These are phyloP conservation scores for Sesamia inferens DNA, from an alignment of 2,888 invertebrate species.

Conservation along the genomic window DNA sequence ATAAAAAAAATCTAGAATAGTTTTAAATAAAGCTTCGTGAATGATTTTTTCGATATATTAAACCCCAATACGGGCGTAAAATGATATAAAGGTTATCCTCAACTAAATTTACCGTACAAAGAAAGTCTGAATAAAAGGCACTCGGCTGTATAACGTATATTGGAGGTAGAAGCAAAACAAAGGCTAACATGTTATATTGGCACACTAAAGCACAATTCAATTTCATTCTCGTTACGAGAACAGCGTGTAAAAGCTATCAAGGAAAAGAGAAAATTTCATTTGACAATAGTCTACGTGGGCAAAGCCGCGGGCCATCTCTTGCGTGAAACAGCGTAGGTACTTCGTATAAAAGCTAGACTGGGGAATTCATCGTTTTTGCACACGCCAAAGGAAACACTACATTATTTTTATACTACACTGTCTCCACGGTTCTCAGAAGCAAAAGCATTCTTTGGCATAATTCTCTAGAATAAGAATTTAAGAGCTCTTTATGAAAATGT, in stretches of 20 bases:
- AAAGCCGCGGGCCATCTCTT: constrained; percentile 34
- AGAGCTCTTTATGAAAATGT: not conserved
- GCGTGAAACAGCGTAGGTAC: constrained; percentile 36
- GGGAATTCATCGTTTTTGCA: constrained; percentile 39
- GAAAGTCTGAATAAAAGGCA: constrained; percentile 15
- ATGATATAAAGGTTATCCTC: constrained; percentile 8
- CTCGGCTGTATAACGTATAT: constrained; percentile 41
- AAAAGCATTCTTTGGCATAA: constrained; percentile 36
- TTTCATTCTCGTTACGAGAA: constrained; percentile 44
- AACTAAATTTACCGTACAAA: constrained; percentile 20
- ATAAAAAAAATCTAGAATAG: not conserved
- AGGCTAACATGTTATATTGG: constrained; percentile 54
- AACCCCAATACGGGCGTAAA: constrained; percentile 3
- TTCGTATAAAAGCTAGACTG: constrained; percentile 37
- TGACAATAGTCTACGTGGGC: constrained; percentile 43
- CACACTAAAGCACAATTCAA: constrained; percentile 48
- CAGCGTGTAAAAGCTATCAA: constrained; percentile 52
- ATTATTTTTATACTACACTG: constrained; percentile 47
- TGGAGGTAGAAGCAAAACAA: constrained; percentile 39
- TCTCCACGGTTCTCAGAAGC: constrained; percentile 19
- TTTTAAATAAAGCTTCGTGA: constrained; percentile 4
- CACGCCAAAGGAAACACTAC: constrained; percentile 47
- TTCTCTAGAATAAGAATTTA: constrained; percentile 22
- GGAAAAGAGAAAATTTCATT: constrained; percentile 47
- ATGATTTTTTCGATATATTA: not conserved